Evolutionary conservation across 1,140 invertebrate species (phyloP).

Genomic region (Drosophila willistoni): DNA sequence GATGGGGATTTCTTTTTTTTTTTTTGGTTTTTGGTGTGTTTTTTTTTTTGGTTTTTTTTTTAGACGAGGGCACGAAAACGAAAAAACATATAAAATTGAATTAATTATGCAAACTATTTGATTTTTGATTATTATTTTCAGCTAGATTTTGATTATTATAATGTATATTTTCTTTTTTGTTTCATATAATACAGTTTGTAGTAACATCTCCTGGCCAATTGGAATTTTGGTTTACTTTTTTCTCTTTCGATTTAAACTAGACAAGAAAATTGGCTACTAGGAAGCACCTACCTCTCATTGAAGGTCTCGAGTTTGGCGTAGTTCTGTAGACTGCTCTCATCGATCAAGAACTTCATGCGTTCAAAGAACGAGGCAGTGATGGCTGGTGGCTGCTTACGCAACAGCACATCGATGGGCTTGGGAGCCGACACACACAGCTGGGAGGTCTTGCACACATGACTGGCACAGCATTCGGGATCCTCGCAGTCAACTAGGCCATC

Average conservation of each 20-base stretch:
- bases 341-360: constrained; percentile 98
- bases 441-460: constrained; percentile 91
- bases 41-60: constrained; percentile 59
- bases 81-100: constrained; percentile 79
- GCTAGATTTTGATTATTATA: constrained; percentile 53
- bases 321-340: constrained; percentile 98
- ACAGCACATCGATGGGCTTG: constrained; percentile 96
- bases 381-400: constrained; percentile 96
- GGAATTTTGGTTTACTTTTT: constrained; percentile 35
- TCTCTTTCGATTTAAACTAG: constrained; percentile 36
- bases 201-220: constrained; percentile 49
- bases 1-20: constrained; percentile 56
- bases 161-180: constrained; percentile 39
- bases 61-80: constrained; percentile 81
- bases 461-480: constrained; percentile 97
- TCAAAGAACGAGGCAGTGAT: constrained; percentile 99
- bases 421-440: constrained; percentile 95
- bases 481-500: constrained; percentile 98
- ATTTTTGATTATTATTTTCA: constrained; percentile 65
- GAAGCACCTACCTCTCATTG: constrained; percentile 95
- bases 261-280: constrained; percentile 62
- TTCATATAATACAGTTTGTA: constrained; percentile 2
- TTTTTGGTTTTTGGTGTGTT: constrained; percentile 59
- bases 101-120: constrained; percentile 78
- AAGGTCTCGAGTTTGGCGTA: constrained; percentile 97